These are phyloP conservation scores for Malurus leucopterus DNA, from an alignment of 2,797 vertebrate species.

Conservation along the genomic window DNA sequence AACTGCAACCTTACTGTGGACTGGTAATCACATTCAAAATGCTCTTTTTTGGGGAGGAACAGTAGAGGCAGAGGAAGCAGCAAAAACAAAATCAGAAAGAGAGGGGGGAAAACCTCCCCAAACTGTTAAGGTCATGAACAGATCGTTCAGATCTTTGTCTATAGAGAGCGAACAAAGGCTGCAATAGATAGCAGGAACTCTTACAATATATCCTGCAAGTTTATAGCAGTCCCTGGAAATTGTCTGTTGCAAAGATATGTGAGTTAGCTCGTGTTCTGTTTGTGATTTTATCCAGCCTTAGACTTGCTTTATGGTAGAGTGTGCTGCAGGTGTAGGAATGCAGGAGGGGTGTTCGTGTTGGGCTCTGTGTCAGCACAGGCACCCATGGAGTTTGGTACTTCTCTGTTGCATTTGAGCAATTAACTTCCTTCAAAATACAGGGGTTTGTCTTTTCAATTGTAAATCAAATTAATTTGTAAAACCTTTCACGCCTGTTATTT, in stretches of 20 bases:
- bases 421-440: neutral
- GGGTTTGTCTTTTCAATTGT: neutral
- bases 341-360: accelerated
- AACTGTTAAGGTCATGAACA: neutral
- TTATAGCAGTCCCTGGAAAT: neutral
- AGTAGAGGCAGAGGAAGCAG: neutral
- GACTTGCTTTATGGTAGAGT: neutral
- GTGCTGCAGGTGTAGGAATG: neutral
- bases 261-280: accelerated
- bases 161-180: neutral
- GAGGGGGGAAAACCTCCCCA: neutral
- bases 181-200: neutral
- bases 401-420: neutral
- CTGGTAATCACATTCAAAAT: neutral
- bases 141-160: neutral
- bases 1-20: neutral
- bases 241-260: neutral
- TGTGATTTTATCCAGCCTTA: neutral
- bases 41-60: neutral
- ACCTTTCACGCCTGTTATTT: neutral
- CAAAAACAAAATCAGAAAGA: neutral
- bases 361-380: neutral
- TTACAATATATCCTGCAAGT: neutral
- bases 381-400: neutral
- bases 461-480: neutral